Conservation (phyloP, 1,140 invertebrate species). For the Acromyrmex heyeri region DNA sequence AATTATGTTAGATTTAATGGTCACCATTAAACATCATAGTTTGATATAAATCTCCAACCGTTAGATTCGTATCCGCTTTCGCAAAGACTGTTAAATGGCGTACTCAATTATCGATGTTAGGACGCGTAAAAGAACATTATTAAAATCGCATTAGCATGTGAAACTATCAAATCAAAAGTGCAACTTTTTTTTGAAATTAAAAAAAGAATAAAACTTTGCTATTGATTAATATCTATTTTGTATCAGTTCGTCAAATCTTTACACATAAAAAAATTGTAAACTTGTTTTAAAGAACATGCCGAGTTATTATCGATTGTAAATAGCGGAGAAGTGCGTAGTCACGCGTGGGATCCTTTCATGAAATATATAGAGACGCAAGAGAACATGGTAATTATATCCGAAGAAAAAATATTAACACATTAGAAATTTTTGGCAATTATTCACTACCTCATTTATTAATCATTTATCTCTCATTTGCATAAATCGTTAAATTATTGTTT, state of each 20-base stretch:
- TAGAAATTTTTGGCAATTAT: neutral
- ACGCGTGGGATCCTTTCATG: neutral
- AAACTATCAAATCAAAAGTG: neutral
- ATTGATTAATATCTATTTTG: neutral
- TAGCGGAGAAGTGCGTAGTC: conserved; percentile 20
- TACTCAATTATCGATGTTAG: conserved; percentile 14
- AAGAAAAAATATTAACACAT: neutral
- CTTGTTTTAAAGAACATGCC: neutral
- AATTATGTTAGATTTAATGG: conserved; percentile 38
- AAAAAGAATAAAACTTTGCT: neutral
- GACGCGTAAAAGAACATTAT: neutral
- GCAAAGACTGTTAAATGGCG: no score
- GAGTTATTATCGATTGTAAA: conserved; percentile 9
- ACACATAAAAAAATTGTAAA: neutral
- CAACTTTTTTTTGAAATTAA: neutral
- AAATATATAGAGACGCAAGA: conserved; percentile 1
- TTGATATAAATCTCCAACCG: conserved; percentile 31
- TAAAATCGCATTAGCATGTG: neutral
- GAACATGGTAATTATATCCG: conserved; percentile 7
- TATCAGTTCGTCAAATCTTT: neutral
- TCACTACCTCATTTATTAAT: conserved; percentile 12
- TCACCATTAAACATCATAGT: conserved; percentile 2
- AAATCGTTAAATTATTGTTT: neutral
- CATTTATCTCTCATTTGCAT: neutral
- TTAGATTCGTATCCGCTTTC: conserved; percentile 20